Percentiles rank a stretch among this genome's conserved stretches.
Evolutionary conservation across 2,888 invertebrate species (phyloP).

Genomic region (Cosmia pyralina): DNA sequence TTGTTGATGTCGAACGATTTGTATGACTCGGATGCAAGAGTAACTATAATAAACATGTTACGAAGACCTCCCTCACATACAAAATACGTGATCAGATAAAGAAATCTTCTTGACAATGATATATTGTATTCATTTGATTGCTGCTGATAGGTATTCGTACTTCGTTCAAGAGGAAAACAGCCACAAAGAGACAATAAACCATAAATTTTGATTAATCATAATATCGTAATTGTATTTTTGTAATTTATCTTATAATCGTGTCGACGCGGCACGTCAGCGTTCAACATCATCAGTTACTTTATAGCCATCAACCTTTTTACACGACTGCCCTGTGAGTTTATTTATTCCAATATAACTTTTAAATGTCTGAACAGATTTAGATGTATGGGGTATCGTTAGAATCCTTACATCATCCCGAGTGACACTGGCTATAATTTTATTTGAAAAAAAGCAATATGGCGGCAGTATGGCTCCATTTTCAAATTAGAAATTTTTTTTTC

Average conservation of each 20-base stretch:
- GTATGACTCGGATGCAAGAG: constrained; percentile 62
- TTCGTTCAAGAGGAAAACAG: constrained; percentile 11
- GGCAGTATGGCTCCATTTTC: too few species aligned
- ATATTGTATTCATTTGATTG: constrained; percentile 24
- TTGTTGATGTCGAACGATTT: constrained; percentile 61
- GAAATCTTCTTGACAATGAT: constrained; percentile 50
- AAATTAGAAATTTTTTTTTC: too few species aligned
- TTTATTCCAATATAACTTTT: too few species aligned
- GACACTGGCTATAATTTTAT: too few species aligned
- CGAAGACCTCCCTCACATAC: constrained; percentile 45
- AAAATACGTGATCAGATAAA: constrained; percentile 52
- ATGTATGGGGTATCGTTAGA: too few species aligned
- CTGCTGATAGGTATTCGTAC: not conserved
- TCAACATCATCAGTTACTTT: not conserved
- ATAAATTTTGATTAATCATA: not conserved
- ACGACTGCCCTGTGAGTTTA: too few species aligned
- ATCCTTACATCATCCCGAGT: too few species aligned
- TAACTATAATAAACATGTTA: constrained; percentile 39
- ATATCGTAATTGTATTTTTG: not conserved
- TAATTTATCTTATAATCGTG: not conserved
- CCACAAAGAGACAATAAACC: constrained; percentile 4
- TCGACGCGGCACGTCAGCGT: too few species aligned
- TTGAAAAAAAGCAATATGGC: too few species aligned
- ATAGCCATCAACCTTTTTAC: not conserved
- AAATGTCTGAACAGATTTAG: too few species aligned